phyloP scores from a whole-genome alignment of 2,888 invertebrate genomes.

The Drosophila mayaguana region DNA sequence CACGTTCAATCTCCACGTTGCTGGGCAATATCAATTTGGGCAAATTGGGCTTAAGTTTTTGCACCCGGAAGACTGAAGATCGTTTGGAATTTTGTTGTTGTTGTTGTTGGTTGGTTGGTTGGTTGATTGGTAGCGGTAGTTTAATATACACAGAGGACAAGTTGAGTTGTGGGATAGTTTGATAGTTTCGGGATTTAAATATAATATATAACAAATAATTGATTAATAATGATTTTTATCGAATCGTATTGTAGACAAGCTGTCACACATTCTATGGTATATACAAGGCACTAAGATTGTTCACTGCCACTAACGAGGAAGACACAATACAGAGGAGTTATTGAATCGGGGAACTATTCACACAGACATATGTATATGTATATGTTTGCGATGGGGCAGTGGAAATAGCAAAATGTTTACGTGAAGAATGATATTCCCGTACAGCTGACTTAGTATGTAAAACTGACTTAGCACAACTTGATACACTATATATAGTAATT shows the following conservation, averaged over 20 bases:
- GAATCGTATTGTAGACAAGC: slow-evolving; percentile 36
- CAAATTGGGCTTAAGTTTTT: slow-evolving; percentile 85
- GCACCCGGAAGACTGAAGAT: slow-evolving; percentile 84
- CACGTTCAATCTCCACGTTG: slow-evolving; percentile 81
- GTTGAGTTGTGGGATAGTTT: slow-evolving; percentile 48
- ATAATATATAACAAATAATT: slow-evolving; percentile 74
- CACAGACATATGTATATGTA: slow-evolving; percentile 4
- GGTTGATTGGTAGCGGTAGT: slow-evolving; percentile 53
- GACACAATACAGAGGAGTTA: slow-evolving; percentile 40
- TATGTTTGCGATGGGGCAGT: slow-evolving; percentile 7
- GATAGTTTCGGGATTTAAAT: slow-evolving; percentile 44
- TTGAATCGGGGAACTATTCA: slow-evolving; percentile 30
- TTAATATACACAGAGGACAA: slow-evolving; percentile 69
- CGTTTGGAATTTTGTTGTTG: slow-evolving; percentile 21
- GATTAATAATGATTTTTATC: slow-evolving; percentile 58
- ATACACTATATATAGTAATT: slow-evolving; percentile 27
- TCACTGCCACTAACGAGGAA: slow-evolving; percentile 32
- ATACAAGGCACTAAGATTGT: slow-evolving; percentile 59
- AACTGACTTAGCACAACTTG: slow-evolving; percentile 45
- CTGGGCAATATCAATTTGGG: slow-evolving; percentile 84
- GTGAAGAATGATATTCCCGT: slow-evolving; percentile 65
- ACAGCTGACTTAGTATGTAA: slow-evolving; percentile 47
- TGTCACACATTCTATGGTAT: slow-evolving; percentile 62
- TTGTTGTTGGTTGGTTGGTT: slow-evolving; percentile 46
- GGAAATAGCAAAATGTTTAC: slow-evolving; percentile 43